A percentile compares a stretch with the other conserved stretches of the same genome.
Evolutionary conservation across 1,140 invertebrate genomes (phyloP).

Genomic region (Drosophila busckii): DNA sequence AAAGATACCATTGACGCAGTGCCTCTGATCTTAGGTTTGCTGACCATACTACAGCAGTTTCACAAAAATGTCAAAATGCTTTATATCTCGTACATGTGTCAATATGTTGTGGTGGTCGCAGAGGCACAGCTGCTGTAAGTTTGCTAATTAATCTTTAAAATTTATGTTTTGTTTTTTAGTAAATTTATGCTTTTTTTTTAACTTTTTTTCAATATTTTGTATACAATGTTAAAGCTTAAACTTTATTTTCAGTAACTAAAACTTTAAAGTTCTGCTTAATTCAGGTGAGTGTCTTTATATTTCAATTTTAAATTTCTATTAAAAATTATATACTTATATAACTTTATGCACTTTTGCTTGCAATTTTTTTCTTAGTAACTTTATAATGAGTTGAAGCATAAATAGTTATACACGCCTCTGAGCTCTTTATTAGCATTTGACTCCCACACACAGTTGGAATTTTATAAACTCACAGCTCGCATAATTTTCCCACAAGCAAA

Average conservation of each 20-base stretch:
- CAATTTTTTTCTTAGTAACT: conserved; percentile 1
- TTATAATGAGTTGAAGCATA: not conserved
- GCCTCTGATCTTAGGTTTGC: conserved; percentile 88
- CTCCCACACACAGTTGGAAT: conserved; percentile 44
- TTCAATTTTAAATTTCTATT: too few species aligned
- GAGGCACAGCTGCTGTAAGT: conserved; percentile 67
- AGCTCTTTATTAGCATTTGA: conserved; percentile 57
- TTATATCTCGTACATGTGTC: conserved; percentile 85
- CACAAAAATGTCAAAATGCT: conserved; percentile 83
- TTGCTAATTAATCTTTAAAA: too few species aligned
- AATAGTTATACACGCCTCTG: conserved; percentile 7
- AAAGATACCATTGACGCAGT: conserved; percentile 91
- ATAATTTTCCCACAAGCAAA: conserved; percentile 54
- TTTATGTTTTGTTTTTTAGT: too few species aligned
- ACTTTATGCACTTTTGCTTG: not conserved
- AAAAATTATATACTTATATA: too few species aligned
- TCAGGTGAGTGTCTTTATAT: too few species aligned
- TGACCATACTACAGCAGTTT: conserved; percentile 91
- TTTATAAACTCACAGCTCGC: conserved; percentile 48
- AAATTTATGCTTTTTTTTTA: too few species aligned
- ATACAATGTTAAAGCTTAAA: too few species aligned
- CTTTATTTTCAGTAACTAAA: too few species aligned
- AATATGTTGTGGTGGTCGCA: conserved; percentile 81
- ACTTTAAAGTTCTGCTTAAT: too few species aligned
- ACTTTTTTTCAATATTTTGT: too few species aligned